Percentiles rank a stretch among this genome's conserved stretches.
Conservation (phyloP, 2,797 vertebrate species). For the Phoeniculus purpureus region DNA sequence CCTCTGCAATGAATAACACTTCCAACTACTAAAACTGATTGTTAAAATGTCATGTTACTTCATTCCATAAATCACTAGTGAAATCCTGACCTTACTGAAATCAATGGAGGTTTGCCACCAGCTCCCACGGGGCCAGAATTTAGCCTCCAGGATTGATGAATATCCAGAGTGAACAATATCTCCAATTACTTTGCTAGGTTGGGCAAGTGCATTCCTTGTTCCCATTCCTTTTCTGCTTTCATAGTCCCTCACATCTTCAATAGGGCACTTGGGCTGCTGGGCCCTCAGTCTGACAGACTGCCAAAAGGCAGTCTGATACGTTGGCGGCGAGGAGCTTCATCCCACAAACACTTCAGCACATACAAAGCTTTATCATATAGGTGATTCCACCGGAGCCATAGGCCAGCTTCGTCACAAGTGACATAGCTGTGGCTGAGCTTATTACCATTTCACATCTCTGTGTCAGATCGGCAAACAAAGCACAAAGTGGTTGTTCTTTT, state of each 20-base stretch:
- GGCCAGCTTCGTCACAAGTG: constrained; percentile 9
- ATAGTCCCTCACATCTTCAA: constrained; percentile 35
- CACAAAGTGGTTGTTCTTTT: constrained; percentile 36
- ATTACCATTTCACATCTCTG: constrained; percentile 15
- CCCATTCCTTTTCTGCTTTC: constrained; percentile 30
- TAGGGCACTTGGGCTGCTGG: constrained; percentile 32
- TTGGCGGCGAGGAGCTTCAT: constrained; percentile 31
- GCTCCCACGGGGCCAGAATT: constrained; percentile 55
- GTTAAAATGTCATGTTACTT: constrained; percentile 65
- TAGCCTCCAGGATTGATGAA: constrained; percentile 61
- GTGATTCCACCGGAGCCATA: constrained; percentile 29
- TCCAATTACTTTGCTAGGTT: constrained; percentile 56
- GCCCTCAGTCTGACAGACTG: not conserved
- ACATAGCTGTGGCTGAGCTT: constrained; percentile 41
- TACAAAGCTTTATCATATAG: constrained; percentile 34
- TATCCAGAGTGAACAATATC: constrained; percentile 63
- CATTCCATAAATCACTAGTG: constrained; percentile 55
- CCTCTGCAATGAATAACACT: constrained; percentile 68
- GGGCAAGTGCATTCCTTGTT: constrained; percentile 55
- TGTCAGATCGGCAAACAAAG: constrained; percentile 19
- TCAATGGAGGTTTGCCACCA: constrained; percentile 61
- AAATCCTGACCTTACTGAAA: constrained; percentile 61
- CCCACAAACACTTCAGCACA: constrained; percentile 57
- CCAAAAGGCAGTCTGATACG: not conserved
- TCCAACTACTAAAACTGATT: constrained; percentile 63